These are phyloP conservation scores for Camponotus pennsylvanicus DNA, from an alignment of 1,140 invertebrate genomes.

Conservation along the genomic window DNA sequence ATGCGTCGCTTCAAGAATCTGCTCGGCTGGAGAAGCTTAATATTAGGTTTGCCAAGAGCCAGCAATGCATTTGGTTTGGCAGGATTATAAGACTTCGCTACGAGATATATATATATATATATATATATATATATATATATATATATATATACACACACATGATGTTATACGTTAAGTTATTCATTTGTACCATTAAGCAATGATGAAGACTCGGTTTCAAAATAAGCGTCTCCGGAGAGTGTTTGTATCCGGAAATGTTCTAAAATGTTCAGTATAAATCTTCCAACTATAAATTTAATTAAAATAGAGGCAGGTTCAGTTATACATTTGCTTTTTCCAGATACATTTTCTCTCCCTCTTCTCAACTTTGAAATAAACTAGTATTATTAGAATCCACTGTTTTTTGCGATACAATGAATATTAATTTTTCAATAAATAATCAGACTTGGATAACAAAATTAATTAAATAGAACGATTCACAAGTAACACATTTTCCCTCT, in stretches of 20 bases:
- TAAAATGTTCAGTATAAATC: not conserved
- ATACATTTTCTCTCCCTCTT: not conserved
- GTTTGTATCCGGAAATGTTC: not conserved
- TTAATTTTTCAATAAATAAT: not conserved
- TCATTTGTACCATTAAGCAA: conserved; percentile 19
- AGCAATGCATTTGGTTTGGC: conserved; percentile 19
- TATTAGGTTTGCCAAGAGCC: conserved; percentile 26
- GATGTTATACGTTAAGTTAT: not conserved
- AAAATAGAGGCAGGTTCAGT: conserved; percentile 13
- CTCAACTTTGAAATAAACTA: conserved; percentile 3
- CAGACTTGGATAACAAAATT: not conserved
- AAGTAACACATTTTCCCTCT: not conserved
- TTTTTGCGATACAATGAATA: not conserved
- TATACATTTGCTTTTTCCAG: not conserved
- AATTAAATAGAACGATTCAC: not conserved
- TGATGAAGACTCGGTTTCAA: not conserved
- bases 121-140: too few species aligned
- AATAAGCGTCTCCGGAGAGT: conserved; percentile 9
- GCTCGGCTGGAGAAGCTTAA: conserved; percentile 12
- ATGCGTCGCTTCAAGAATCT: not conserved
- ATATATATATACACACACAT: too few species aligned
- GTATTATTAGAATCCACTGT: not conserved
- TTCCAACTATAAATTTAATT: conserved; percentile 36
- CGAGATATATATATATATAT: too few species aligned
- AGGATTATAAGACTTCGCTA: conserved; percentile 2